These are phyloP conservation scores for Elymnias hypermnestra DNA, from an alignment of 1,140 invertebrate genomes.

Conservation along the genomic window DNA sequence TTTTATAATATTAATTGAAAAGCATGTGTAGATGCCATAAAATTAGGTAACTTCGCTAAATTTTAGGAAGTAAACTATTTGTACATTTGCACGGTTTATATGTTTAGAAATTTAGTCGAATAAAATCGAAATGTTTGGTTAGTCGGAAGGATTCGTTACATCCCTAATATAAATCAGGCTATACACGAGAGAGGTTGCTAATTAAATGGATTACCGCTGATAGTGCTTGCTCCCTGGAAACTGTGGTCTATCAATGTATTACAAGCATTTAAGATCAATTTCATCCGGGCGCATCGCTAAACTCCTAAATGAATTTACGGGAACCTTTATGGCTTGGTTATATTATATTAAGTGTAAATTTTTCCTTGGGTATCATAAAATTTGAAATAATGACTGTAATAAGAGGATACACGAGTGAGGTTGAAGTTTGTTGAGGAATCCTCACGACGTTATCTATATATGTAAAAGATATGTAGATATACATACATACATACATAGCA, in stretches of 20 bases:
- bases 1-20: too few species aligned
- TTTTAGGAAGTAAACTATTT: too few species aligned
- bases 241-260: neutral
- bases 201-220: neutral
- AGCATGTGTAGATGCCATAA: too few species aligned
- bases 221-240: neutral
- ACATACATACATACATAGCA: too few species aligned
- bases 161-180: neutral
- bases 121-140: neutral
- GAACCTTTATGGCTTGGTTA: neutral
- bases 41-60: too few species aligned
- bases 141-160: neutral
- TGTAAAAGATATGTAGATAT: too few species aligned
- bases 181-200: neutral
- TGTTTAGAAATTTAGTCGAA: neutral
- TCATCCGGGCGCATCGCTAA: neutral
- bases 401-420: too few species aligned
- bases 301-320: neutral
- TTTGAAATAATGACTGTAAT: too few species aligned
- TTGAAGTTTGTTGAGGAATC: too few species aligned
- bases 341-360: neutral
- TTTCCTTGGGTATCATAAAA: neutral
- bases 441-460: too few species aligned
- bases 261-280: neutral
- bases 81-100: too few species aligned